Base-by-base conservation (phyloP, 2,113 vertebrate species). In the Leptosomus discolor region DNA sequence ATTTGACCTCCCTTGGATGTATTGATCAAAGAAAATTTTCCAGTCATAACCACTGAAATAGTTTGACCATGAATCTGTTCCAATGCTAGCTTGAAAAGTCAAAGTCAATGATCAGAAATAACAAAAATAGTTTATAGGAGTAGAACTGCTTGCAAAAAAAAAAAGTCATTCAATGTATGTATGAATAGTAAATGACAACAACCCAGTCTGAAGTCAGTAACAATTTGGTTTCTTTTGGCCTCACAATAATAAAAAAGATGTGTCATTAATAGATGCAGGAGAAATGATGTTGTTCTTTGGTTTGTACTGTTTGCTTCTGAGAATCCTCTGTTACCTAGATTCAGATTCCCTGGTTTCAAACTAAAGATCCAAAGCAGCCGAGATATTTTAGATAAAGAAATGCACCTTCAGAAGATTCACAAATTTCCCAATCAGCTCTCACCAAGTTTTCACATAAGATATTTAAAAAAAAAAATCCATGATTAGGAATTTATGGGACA, bases 321-420 rank as follows among this genome's bases (percentile, higher is more conserved):
- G 50, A 57, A 48, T 45, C 15, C 14, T 80, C 17, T 32, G 2
- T 80, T 69, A 21, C 7, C 3, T 29, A 48, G 29, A 64, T 5
- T 36, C 5, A 34, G 15, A 57, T 63, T 58, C 0, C 0, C 15
- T 15, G 1, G 2, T 57, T 93, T 77, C 24, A 94, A 86, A 48
- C 3, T n/a, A n/a, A 84, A 68, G 20, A 43, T 6, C 0, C 11
- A 68, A 63, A 79, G 6, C 4, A 81, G 45, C 3, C 1, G 2
- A 85, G 24, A 71, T 3, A 17, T 16, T 76, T 70, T 37, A 24
- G 18, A 21, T 70, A 74, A 69, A 65, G 4, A 46, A 46, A 60
- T 67, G 8, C 4, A 54, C 5, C 20, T 81, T 61, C 37, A 78
- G 16, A 85, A 81, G 22, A 8, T 17, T 71, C 9, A 19, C 8